These are phyloP conservation scores for Clarias macrocephalus DNA, from an alignment of 2,113 vertebrate genomes.

Conservation along the genomic window DNA sequence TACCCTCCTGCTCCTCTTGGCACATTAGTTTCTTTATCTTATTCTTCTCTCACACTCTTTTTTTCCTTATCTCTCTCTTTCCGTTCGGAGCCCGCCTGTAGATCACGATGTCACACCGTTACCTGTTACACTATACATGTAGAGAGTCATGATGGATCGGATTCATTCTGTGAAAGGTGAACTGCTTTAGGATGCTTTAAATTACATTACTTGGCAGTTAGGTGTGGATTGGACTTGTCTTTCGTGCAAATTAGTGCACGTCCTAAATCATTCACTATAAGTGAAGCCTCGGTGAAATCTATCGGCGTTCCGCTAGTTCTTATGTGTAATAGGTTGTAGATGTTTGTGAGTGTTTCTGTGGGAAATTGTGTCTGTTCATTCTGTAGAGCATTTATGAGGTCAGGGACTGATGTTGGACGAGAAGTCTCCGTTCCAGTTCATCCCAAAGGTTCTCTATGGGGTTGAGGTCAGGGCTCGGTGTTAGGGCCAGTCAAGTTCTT, in stretches of 20 bases:
- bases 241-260: neutral
- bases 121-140: neutral
- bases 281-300: neutral
- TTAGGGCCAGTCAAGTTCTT: too few relatives aligned
- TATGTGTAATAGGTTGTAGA: neutral
- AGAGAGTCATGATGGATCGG: neutral
- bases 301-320: neutral
- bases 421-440: too few relatives aligned
- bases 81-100: neutral
- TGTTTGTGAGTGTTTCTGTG: neutral
- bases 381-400: too few relatives aligned
- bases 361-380: too few relatives aligned
- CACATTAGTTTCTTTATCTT: neutral
- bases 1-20: conserved; percentile 26
- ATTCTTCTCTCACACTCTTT: neutral
- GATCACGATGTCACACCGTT: neutral
- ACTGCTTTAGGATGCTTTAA: neutral
- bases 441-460: too few relatives aligned
- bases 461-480: too few relatives aligned
- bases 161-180: neutral
- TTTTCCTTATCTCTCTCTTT: neutral
- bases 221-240: neutral
- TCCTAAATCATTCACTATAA: neutral
- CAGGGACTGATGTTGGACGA: too few relatives aligned
- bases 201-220: neutral